Evolutionary conservation across 2,888 invertebrate genomes (phyloP).

Genomic region (Mesorhabditis belari): DNA sequence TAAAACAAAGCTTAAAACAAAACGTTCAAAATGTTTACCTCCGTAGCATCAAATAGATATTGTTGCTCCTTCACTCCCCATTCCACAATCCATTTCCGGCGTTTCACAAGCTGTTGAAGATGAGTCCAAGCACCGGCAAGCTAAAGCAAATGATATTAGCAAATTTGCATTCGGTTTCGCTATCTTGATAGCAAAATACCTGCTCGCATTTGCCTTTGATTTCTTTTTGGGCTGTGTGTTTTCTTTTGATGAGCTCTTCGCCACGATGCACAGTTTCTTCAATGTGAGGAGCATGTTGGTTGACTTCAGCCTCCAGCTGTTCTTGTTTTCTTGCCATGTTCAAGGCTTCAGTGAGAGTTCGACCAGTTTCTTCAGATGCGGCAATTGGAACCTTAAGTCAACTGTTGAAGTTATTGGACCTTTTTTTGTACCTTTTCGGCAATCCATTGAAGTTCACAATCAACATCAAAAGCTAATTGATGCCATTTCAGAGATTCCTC

Average conservation of each 20-base stretch:
- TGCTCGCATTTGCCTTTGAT: slow-evolving; percentile 71
- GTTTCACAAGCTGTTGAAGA: slow-evolving; percentile 40
- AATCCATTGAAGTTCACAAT: slow-evolving; percentile 89
- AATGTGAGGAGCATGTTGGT: slow-evolving; percentile 76
- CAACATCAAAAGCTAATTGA: slow-evolving; percentile 85
- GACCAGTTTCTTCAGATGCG: slow-evolving; percentile 67
- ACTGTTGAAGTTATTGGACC: background rate
- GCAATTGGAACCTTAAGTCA: slow-evolving; percentile 65
- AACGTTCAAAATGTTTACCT: slow-evolving; percentile 11
- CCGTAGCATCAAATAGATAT: slow-evolving; percentile 52
- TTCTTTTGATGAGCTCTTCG: slow-evolving; percentile 66
- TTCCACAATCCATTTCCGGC: slow-evolving; percentile 58
- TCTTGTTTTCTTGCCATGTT: slow-evolving; percentile 83
- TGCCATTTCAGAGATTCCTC: slow-evolving; percentile 83
- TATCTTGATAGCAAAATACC: slow-evolving; percentile 56
- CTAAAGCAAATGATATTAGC: slow-evolving; percentile 2
- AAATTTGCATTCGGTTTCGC: background rate
- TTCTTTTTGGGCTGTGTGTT: slow-evolving; percentile 73
- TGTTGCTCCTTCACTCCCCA: slow-evolving; percentile 81
- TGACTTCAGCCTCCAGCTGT: slow-evolving; percentile 78
- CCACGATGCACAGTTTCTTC: slow-evolving; percentile 77
- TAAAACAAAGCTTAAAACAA: background rate
- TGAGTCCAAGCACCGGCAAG: slow-evolving; percentile 54
- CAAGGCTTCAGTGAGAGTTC: slow-evolving; percentile 84
- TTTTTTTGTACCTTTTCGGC: slow-evolving; percentile 66